Conservation (phyloP, 2,113 vertebrate genomes). For the Okapia johnstoni region DNA sequence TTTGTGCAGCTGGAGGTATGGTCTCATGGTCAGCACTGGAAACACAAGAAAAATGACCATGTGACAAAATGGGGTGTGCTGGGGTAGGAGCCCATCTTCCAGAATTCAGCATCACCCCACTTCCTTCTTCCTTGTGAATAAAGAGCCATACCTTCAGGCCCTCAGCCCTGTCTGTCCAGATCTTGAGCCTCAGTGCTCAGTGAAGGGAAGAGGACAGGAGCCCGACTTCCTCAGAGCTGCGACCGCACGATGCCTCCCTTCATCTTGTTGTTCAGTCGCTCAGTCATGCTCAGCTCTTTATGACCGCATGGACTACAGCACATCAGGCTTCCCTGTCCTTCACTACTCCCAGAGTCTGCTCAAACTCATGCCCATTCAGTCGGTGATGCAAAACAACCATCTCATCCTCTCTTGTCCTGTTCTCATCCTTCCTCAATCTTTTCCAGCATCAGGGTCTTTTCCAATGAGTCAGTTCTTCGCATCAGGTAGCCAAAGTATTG, state of each 20-base stretch:
- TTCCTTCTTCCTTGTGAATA: neutral
- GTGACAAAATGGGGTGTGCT: neutral
- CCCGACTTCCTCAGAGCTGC: neutral
- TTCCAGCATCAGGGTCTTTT: neutral
- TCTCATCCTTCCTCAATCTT: neutral
- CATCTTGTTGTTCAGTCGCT: neutral
- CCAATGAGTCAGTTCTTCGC: neutral
- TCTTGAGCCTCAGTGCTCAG: neutral
- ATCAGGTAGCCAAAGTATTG: neutral
- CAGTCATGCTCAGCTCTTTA: neutral
- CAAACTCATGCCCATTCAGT: neutral
- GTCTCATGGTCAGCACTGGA: neutral
- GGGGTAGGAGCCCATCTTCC: neutral
- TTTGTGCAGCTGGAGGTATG: neutral
- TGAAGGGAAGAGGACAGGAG: neutral
- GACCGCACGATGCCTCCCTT: accelerated
- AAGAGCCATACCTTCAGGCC: neutral
- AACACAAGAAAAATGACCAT: neutral
- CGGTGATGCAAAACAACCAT: neutral
- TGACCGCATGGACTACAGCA: neutral
- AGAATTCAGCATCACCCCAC: neutral
- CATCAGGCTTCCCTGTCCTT: neutral
- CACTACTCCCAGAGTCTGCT: neutral
- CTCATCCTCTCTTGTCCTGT: neutral
- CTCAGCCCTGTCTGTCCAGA: neutral